Evolutionary conservation across 2,888 invertebrate genomes (phyloP).

Genomic region (Liposcelis brunnea): DNA sequence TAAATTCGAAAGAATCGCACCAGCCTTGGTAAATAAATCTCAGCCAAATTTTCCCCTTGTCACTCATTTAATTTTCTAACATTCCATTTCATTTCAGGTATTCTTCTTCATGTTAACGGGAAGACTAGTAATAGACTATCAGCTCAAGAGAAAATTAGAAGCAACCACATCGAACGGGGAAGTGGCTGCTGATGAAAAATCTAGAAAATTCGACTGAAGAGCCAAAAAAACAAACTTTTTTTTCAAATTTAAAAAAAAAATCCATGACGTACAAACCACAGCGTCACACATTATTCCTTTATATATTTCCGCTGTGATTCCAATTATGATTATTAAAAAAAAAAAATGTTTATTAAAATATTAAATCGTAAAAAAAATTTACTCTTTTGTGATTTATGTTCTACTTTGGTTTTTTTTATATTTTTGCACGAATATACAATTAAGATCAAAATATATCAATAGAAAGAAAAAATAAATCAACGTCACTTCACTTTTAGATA

Average conservation of each 20-base stretch:
- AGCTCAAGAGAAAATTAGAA: slow-evolving; percentile 33
- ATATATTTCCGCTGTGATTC: slow-evolving; percentile 2
- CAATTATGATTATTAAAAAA: background rate
- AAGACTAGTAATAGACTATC: slow-evolving; percentile 66
- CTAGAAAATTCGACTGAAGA: slow-evolving; percentile 32
- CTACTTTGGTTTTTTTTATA: too few species aligned
- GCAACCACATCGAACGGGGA: slow-evolving; percentile 26
- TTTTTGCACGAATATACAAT: too few species aligned
- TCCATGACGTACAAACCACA: background rate
- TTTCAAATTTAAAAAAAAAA: slow-evolving; percentile 2
- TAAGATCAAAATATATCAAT: too few species aligned
- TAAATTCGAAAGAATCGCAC: slow-evolving; percentile 79
- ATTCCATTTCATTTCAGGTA: slow-evolving; percentile 24
- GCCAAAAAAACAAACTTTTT: too few species aligned
- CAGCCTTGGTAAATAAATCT: slow-evolving; percentile 47
- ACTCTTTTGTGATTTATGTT: slow-evolving; percentile 15
- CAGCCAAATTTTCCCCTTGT: background rate
- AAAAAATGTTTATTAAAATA: slow-evolving; percentile 6
- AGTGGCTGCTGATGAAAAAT: slow-evolving; percentile 27
- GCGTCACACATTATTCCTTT: background rate
- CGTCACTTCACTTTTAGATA: too few species aligned
- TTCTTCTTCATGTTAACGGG: slow-evolving; percentile 87
- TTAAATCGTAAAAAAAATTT: slow-evolving; percentile 5
- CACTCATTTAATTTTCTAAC: background rate
- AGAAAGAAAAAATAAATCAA: too few species aligned